Base-by-base conservation (phyloP, 2,888 invertebrate genomes). In the Tachina lurida region DNA sequence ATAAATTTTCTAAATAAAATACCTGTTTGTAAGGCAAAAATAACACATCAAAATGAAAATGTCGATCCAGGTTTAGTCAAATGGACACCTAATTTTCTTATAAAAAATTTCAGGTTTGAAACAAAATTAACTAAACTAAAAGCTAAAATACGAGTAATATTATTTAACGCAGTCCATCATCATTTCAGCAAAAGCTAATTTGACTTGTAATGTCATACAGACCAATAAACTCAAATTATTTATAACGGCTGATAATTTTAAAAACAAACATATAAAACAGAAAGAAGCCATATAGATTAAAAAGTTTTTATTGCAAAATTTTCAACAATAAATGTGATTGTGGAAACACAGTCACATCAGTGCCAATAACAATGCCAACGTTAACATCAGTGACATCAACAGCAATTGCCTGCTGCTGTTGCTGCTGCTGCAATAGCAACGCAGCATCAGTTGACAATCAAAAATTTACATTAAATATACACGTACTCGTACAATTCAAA, bases 401-500 rank as follows among this genome's bases (percentile, higher is more conserved):
- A 75, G 62, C 13, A 22, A 17, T 31, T 47, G 43, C 54, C 78
- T 43, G 68, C 68, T 31, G 9, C n/a, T 17, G 47, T 13, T 13
- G 15, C 47, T 22, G 19, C 39, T 19, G 22, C 79, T 65, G 22
- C 70, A 70, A 39, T n/a, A 15, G n/a, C 54, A 17, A 8, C 10
- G 49, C 49, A 56, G 68, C 73, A 65, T 67, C 65, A 56, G 10
- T 39, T 43, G n/a, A 60, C 68, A 68, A 74, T 74, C 56, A 45
- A 67, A 49, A 63, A 52, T 62, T 71, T 47, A 52, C 68, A 65
- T 75, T 47, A 81, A 81, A 84, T 70, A 70, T 56, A 41, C 39
- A 68, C 77, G 68, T 68, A 60, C 68, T 68, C 58, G 39, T 58
- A 75, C 80, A 87, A 82, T 76, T 78, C 62, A 81, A 84, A 87